Conservation (phyloP, 2,113 vertebrate genomes). For the Nycticebus coucang region DNA sequence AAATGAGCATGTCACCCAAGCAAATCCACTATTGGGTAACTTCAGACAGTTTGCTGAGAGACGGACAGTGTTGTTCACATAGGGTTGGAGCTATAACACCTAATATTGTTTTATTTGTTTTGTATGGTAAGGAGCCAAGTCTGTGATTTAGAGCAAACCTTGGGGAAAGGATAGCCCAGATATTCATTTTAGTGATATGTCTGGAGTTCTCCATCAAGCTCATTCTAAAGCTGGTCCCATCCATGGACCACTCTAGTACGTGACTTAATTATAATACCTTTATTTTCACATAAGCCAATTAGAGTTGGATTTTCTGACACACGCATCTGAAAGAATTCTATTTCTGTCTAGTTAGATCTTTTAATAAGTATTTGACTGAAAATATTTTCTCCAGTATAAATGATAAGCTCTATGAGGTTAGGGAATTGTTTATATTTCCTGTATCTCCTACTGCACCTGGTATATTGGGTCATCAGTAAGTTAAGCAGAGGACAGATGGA, state of each 20-base stretch:
- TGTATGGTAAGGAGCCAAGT: fast-evolving
- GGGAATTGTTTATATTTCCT: background rate
- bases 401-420: background rate
- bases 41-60: background rate
- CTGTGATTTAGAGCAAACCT: background rate
- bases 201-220: background rate
- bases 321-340: background rate
- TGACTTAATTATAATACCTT: background rate
- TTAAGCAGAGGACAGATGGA: background rate
- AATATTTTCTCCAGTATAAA: conserved; percentile 7
- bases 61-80: background rate
- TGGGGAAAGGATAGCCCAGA: background rate
- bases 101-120: background rate
- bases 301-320: background rate
- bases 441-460: background rate
- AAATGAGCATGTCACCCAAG: background rate
- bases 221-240: background rate
- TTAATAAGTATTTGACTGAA: background rate
- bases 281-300: background rate
- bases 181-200: background rate
- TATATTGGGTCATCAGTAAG: background rate
- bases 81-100: background rate
- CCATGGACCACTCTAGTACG: background rate
- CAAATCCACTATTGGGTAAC: background rate
- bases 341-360: background rate